Conservation (phyloP, 2,888 invertebrate genomes). For the Unio delphinus region DNA sequence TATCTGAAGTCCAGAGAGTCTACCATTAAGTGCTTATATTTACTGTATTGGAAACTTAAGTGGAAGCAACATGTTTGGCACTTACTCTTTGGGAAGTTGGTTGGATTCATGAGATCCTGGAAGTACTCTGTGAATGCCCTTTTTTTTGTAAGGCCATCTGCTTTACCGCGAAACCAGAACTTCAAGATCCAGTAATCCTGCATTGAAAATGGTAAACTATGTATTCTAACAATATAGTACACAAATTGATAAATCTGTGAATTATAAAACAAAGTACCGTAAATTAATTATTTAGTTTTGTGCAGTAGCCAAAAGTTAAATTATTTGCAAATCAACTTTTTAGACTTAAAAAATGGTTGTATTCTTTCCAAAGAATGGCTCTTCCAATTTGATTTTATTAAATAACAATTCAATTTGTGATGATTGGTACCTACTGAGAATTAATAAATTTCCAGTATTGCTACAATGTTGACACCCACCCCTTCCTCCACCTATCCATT, state of each 20-base stretch:
- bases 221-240: too few relatives aligned
- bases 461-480: too few relatives aligned
- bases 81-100: conserved; percentile 60
- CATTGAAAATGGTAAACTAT: background rate
- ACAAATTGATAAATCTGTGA: too few relatives aligned
- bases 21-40: background rate
- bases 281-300: too few relatives aligned
- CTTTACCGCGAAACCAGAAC: conserved; percentile 62
- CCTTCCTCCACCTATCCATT: too few relatives aligned
- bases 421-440: too few relatives aligned
- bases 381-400: too few relatives aligned
- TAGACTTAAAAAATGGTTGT: background rate
- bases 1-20: background rate
- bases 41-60: background rate
- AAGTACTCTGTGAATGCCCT: conserved; percentile 61
- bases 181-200: conserved; percentile 59
- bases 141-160: conserved; percentile 56
- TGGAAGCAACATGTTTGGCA: background rate
- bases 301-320: too few relatives aligned
- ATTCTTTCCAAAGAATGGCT: background rate
- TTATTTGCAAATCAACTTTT: background rate
- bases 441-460: too few relatives aligned
- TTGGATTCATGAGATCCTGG: conserved; percentile 59
- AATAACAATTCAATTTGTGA: too few relatives aligned
- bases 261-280: too few relatives aligned